Conservation (phyloP, 2,797 vertebrate genomes). For the Chaenodraco wilsoni region DNA sequence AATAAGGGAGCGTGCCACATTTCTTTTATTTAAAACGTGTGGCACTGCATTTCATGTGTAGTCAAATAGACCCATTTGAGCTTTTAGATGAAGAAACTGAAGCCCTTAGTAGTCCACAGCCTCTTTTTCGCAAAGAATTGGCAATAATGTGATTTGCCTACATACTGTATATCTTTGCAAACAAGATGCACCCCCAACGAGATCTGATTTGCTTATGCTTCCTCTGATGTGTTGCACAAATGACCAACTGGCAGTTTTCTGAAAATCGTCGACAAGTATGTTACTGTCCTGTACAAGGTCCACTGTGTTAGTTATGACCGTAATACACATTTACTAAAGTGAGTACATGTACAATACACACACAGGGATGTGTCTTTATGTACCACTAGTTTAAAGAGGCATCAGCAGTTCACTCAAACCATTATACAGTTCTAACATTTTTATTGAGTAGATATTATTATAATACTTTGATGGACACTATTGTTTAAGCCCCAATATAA, state of each 20-base stretch:
- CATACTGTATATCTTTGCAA: not conserved
- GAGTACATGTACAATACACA: not conserved
- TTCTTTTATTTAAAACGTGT: no score
- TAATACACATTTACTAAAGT: not conserved
- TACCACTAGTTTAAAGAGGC: not conserved
- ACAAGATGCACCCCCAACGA: not conserved
- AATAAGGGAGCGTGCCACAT: no score
- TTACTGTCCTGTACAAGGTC: constrained; percentile 1
- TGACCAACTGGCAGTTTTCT: not conserved
- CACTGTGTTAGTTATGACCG: not conserved
- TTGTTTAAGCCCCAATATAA: not conserved
- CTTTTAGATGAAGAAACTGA: no score
- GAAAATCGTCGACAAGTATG: not conserved
- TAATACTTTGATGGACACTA: not conserved
- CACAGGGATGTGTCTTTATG: not conserved
- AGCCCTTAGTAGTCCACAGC: no score
- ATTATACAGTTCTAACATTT: not conserved
- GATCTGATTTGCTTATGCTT: not conserved
- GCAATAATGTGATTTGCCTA: not conserved
- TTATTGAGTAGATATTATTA: not conserved
- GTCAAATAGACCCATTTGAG: no score
- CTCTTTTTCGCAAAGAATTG: no score
- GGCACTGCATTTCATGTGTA: no score
- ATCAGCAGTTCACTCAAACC: not conserved
- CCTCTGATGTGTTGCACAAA: not conserved